Evolutionary conservation across 2,888 invertebrate species (phyloP).

Genomic region (Deroplatys truncata): DNA sequence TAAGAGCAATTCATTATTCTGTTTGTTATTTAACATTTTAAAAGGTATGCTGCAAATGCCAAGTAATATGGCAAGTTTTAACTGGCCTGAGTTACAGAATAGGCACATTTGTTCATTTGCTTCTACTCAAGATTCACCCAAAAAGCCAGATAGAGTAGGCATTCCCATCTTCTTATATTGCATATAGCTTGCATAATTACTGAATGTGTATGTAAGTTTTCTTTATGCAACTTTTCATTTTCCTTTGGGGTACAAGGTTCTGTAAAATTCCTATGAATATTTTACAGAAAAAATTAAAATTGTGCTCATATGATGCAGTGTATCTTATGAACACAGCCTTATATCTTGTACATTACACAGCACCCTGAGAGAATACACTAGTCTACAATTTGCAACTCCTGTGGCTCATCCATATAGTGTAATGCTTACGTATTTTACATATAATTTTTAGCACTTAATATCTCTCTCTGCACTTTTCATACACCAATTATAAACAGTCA

Average conservation of each 20-base stretch:
- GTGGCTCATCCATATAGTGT: neutral
- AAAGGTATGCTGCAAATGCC: neutral
- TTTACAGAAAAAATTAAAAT: neutral
- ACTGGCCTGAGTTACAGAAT: neutral
- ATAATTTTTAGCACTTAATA: neutral
- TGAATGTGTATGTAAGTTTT: neutral
- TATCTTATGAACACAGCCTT: conserved; percentile 1
- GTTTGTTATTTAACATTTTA: neutral
- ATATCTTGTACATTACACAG: conserved; percentile 2
- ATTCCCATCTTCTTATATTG: neutral
- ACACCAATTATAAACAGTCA: neutral
- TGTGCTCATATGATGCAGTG: neutral
- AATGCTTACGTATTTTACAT: neutral
- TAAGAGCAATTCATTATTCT: neutral
- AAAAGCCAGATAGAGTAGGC: neutral
- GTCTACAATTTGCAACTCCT: conserved; percentile 9
- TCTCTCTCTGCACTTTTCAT: neutral
- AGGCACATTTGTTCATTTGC: neutral
- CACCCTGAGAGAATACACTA: conserved; percentile 12
- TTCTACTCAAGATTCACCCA: neutral
- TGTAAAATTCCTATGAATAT: neutral
- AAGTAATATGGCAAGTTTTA: neutral
- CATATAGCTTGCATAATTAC: neutral
- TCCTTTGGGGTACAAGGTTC: neutral
- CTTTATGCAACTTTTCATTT: neutral